Evolutionary conservation across 2,797 vertebrate genomes (phyloP).

Genomic region (Odontamblyopus lacepedii): DNA sequence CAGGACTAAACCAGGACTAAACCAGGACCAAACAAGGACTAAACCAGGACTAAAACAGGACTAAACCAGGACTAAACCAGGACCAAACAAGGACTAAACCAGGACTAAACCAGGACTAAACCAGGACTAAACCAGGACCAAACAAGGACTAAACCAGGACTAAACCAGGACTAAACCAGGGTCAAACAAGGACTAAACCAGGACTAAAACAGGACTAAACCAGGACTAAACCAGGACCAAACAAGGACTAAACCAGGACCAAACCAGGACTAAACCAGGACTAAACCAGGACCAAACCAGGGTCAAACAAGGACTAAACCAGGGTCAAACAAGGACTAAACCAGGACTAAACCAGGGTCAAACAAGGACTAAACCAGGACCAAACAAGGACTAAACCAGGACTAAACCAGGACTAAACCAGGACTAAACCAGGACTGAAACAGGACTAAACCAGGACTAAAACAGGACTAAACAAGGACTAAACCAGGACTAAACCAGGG

Average conservation of each 20-base stretch:
- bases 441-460: background rate
- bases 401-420: background rate
- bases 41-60: no score
- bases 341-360: background rate
- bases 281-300: background rate
- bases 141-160: background rate
- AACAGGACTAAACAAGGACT: background rate
- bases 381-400: background rate
- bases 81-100: background rate
- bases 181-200: no score
- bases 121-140: background rate
- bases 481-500: background rate
- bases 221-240: no score
- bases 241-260: background rate
- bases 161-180: background rate
- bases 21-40: no score
- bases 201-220: background rate
- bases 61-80: slow-evolving; percentile 2
- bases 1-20: background rate
- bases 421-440: background rate
- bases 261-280: background rate
- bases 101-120: background rate
- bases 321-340: no score
- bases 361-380: no score
- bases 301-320: background rate